Evolutionary conservation across 2,797 vertebrate genomes (phyloP).

Genomic region (Nyctibius grandis): DNA sequence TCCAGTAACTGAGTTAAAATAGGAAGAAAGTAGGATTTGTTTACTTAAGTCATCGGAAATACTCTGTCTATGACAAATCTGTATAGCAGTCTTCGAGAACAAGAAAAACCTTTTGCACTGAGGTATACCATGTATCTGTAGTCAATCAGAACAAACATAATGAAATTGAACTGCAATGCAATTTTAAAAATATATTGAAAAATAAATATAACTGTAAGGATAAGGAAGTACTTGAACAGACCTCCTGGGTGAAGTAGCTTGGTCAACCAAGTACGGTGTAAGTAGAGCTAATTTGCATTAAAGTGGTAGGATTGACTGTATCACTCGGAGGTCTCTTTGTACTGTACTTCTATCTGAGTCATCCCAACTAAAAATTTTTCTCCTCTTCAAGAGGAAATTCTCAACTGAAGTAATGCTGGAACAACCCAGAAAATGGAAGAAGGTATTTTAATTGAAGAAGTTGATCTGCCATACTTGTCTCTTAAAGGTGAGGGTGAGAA

Average conservation of each 20-base stretch:
- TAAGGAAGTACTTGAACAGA: not conserved
- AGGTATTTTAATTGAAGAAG: not conserved
- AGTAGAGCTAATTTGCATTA: not conserved
- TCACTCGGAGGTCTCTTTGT: not conserved
- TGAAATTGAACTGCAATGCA: not conserved
- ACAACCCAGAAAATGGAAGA: not conserved
- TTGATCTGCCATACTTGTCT: not conserved
- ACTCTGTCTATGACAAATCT: not conserved
- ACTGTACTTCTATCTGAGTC: not conserved
- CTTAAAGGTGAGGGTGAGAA: not conserved
- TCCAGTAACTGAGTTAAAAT: not conserved
- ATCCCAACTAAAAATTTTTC: not conserved
- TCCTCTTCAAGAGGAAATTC: not conserved
- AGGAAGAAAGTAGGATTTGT: not conserved
- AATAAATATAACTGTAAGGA: not conserved
- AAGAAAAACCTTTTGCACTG: not conserved
- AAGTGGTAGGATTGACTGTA: not conserved
- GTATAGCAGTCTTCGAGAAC: not conserved
- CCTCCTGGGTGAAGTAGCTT: not conserved
- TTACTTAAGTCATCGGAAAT: not conserved
- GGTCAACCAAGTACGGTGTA: not conserved
- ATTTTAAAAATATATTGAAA: not conserved
- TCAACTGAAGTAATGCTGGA: not conserved
- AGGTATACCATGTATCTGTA: fast-evolving
- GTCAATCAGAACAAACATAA: not conserved